Base-by-base conservation (phyloP, 2,888 invertebrate species). In the Pogonocherus hispidulus region DNA sequence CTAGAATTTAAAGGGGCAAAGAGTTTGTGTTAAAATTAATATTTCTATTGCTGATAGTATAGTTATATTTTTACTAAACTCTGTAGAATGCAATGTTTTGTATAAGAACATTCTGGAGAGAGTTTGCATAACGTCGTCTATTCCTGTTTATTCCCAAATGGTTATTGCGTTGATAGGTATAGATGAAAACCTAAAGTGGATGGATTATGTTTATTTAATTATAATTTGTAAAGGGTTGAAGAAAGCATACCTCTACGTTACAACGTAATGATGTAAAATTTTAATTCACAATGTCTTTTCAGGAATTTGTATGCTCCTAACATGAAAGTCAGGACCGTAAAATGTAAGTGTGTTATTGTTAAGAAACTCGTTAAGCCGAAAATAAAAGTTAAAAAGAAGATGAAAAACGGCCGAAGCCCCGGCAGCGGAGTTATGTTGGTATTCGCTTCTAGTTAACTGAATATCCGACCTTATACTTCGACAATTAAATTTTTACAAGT, bases 321-420 rank as follows among this genome's bases (percentile, higher is more conserved):
- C 41, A 47, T 55, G 55, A 44, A 66, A 66, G 44, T 41, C 37
- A 47, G 65, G 18, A 47, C 63, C 66, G 51, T 66, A 66, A 69
- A 69, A 63, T 69, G 63, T 66, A 55, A 66, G 66, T 66, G 63
- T 66, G 69, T 66, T 66, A 69, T 69, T 69, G 69, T 69, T 66
- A 69, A 69, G 69, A 63, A 66, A 66, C 69, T 69, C 69, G 69
- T 69, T 69, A 69, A 59, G 69, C 18, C 35, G 57, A 52, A 65
- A 66, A 69, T 69, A 69, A 69, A 69, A 63, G 27, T 52, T 55
- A 62, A 66, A 57, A 56, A 59, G 37, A 49, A 66, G 22, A 56
- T 65, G 35, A 56, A 23, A 41, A 49, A 57, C 57, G 65, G 37
- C 27, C 41, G 23, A 51, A 20, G 22, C 18, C 49, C 22, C 37